Conservation (phyloP, 2,113 vertebrate species). For the Pholis gunnellus region DNA sequence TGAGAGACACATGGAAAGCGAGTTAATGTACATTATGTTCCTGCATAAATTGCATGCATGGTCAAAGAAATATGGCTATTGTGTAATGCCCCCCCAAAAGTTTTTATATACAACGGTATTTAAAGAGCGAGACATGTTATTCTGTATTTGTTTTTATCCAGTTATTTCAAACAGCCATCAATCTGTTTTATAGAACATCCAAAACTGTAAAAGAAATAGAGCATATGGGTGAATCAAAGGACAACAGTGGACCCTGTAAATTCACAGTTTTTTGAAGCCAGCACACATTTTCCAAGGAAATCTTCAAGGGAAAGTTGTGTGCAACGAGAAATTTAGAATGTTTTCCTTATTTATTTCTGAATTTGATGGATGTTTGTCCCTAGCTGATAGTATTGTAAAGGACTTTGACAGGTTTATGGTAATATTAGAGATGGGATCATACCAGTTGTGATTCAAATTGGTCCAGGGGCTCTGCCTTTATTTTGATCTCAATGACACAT, state of each 20-base stretch:
- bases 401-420: not conserved
- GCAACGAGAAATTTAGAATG: not conserved
- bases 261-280: too few relatives aligned
- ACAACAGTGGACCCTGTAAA: not conserved
- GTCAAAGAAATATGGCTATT: not conserved
- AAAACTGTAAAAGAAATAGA: not conserved
- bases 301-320: not conserved
- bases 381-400: not conserved
- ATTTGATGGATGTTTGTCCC: not conserved
- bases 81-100: not conserved
- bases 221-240: not conserved
- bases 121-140: not conserved
- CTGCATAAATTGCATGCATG: not conserved
- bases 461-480: not conserved
- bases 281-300: not conserved
- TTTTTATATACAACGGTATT: not conserved
- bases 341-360: not conserved
- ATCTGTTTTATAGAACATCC: not conserved
- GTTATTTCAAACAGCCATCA: not conserved
- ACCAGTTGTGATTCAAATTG: not conserved
- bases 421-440: not conserved
- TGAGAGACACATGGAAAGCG: not conserved
- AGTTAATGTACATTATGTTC: not conserved
- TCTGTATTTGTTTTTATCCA: not conserved
- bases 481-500: not conserved